Percentiles rank a stretch among this genome's conserved stretches.
Evolutionary conservation across 2,113 vertebrate genomes (phyloP).

Genomic region (Steatornis caripensis): DNA sequence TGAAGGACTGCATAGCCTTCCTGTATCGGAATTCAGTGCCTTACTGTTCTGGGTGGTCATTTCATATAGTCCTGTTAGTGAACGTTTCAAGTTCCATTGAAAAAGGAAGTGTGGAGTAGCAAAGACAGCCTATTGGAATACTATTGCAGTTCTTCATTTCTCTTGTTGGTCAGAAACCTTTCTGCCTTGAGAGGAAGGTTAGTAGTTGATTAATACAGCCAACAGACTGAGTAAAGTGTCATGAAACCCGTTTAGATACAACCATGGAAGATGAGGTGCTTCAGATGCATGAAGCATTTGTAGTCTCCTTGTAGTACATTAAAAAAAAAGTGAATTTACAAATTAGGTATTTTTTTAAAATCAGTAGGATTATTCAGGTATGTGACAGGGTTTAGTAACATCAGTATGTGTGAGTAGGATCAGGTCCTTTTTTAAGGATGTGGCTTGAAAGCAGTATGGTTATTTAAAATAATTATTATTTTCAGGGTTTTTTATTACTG

Average conservation of each 20-base stretch:
- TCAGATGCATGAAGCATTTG: not conserved
- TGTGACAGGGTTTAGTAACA: not conserved
- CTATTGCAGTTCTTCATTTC: not conserved
- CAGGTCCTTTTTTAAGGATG: not conserved
- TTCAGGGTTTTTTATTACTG: not conserved
- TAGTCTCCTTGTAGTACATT: no score
- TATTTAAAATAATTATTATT: not conserved
- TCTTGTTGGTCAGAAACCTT: not conserved
- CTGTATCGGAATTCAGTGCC: not conserved
- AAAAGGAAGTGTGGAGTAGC: no score
- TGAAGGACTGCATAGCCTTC: not conserved
- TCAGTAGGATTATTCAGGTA: not conserved
- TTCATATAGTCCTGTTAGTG: no score
- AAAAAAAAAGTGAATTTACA: not conserved
- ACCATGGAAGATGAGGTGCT: not conserved
- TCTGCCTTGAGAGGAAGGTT: not conserved
- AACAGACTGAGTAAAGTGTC: no score
- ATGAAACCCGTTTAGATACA: not conserved
- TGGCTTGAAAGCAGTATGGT: not conserved
- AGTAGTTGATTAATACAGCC: not conserved
- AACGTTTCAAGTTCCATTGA: not conserved
- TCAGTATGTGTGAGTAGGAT: not conserved
- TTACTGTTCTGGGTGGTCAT: not conserved
- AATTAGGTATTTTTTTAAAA: not conserved
- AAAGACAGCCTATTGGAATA: not conserved